Evolutionary conservation across 2,797 vertebrate species (phyloP).

Genomic region (Phalloptychus januarius): DNA sequence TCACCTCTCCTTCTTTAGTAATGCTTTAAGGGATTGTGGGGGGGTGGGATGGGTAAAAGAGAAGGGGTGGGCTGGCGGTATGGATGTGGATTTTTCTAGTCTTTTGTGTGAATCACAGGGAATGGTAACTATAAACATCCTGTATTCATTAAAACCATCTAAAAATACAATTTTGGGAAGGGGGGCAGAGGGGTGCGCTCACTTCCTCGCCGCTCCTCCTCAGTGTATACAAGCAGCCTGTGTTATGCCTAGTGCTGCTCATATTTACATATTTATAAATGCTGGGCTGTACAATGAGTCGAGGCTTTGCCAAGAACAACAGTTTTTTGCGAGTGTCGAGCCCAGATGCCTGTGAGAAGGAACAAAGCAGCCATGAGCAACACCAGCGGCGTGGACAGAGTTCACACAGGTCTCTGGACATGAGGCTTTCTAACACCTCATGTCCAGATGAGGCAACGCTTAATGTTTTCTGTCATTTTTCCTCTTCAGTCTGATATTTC

Average conservation of each 20-base stretch:
- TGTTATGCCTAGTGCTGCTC: slow-evolving; percentile 69
- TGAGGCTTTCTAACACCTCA: neutral
- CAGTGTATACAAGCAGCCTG: slow-evolving; percentile 66
- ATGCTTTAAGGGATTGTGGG: slow-evolving; percentile 74
- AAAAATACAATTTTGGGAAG: slow-evolving; percentile 81
- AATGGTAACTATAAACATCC: slow-evolving; percentile 87
- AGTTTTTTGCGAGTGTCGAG: slow-evolving; percentile 68
- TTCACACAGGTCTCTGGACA: slow-evolving; percentile 22
- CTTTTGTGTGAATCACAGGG: slow-evolving; percentile 84
- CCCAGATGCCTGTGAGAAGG: slow-evolving; percentile 74
- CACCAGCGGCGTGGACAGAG: slow-evolving; percentile 50
- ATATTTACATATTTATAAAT: slow-evolving; percentile 88
- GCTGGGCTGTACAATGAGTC: slow-evolving; percentile 82
- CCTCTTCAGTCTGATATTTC: too few species aligned
- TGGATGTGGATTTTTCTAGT: slow-evolving; percentile 81
- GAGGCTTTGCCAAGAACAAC: slow-evolving; percentile 82
- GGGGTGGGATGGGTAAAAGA: slow-evolving; percentile 55
- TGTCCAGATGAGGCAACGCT: neutral
- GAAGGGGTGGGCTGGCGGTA: slow-evolving; percentile 55
- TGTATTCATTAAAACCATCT: slow-evolving; percentile 89
- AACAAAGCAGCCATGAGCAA: slow-evolving; percentile 73
- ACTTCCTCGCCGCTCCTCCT: slow-evolving; percentile 71
- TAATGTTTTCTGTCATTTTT: neutral
- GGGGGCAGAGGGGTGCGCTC: slow-evolving; percentile 22
- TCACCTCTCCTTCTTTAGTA: slow-evolving; percentile 64